A percentile compares a stretch with the other conserved stretches of the same genome.
Evolutionary conservation across 1,140 invertebrate species (phyloP).

Genomic region (Grapholita molesta): DNA sequence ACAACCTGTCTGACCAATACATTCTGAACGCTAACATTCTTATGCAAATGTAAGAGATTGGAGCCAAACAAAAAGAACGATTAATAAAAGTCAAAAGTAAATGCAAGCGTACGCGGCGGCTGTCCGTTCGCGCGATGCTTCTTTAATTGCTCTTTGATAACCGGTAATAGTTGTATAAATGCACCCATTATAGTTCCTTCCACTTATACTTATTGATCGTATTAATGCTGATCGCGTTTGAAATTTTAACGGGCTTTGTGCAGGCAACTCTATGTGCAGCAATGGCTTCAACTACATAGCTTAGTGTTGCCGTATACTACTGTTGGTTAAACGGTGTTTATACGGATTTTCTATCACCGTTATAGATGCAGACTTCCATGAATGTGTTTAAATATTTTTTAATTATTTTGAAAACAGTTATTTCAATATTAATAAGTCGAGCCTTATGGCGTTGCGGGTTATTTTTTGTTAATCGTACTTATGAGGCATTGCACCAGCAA

Average conservation of each 20-base stretch:
- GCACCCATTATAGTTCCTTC: constrained; percentile 55
- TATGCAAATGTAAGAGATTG: constrained; percentile 63
- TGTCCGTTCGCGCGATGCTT: constrained; percentile 49
- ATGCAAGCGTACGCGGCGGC: constrained; percentile 51
- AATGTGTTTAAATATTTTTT: no score
- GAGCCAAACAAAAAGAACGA: constrained; percentile 60
- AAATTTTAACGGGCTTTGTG: constrained; percentile 45
- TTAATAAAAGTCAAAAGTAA: constrained; percentile 68
- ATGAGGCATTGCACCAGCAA: no score
- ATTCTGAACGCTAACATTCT: constrained; percentile 49
- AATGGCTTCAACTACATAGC: neutral
- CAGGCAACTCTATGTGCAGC: constrained; percentile 24
- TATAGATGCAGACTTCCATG: no score
- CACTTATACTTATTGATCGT: constrained; percentile 41
- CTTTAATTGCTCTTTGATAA: constrained; percentile 69
- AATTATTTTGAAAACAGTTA: no score
- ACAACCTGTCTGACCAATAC: constrained; percentile 28
- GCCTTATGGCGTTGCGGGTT: no score
- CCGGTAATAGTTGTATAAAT: constrained; percentile 67
- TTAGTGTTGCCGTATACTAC: neutral
- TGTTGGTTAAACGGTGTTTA: neutral
- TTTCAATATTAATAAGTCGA: no score
- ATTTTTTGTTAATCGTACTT: no score
- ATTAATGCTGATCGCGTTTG: constrained; percentile 41
- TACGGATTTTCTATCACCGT: no score